Percentiles rank a stretch among this genome's conserved stretches.
These are phyloP conservation scores for Poeciliopsis turrubarensis DNA, from an alignment of 2,113 vertebrate species.

Conservation along the genomic window DNA sequence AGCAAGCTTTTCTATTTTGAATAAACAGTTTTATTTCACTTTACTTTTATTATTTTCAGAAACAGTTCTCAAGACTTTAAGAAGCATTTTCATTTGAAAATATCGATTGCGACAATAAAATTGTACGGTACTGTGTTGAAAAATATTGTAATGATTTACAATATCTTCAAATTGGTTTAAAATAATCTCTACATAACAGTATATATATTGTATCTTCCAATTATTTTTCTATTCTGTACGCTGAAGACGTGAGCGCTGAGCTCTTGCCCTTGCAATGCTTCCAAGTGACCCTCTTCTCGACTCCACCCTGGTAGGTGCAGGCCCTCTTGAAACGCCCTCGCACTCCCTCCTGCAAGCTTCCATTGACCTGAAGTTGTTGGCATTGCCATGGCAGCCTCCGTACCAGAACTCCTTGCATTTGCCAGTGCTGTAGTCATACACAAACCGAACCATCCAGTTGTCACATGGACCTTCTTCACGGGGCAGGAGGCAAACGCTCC, in stretches of 20 bases:
- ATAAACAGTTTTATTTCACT: not conserved
- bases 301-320: conserved; percentile 8
- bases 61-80: not conserved
- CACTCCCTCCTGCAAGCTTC: conserved; percentile 85
- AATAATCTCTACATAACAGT: not conserved
- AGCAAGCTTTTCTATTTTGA: not conserved
- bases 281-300: conserved; percentile 37
- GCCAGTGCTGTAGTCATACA: conserved; percentile 78
- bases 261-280: conserved; percentile 25
- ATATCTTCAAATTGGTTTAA: not conserved
- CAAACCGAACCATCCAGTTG: conserved; percentile 86
- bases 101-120: not conserved
- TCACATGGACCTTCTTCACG: conserved; percentile 85
- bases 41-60: not conserved
- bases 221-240: not conserved
- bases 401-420: conserved; percentile 93
- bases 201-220: not conserved
- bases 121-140: not conserved
- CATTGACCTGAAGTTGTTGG: conserved; percentile 87
- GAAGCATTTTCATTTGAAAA: not conserved
- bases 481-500: conserved; percentile 81
- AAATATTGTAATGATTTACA: no score
- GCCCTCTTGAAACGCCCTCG: conserved; percentile 13
- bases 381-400: conserved; percentile 89
- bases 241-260: conserved; percentile 26